A percentile compares a stretch with the other conserved stretches of the same genome.
Evolutionary conservation across 2,888 invertebrate species (phyloP).

Genomic region (Andricus curvator): DNA sequence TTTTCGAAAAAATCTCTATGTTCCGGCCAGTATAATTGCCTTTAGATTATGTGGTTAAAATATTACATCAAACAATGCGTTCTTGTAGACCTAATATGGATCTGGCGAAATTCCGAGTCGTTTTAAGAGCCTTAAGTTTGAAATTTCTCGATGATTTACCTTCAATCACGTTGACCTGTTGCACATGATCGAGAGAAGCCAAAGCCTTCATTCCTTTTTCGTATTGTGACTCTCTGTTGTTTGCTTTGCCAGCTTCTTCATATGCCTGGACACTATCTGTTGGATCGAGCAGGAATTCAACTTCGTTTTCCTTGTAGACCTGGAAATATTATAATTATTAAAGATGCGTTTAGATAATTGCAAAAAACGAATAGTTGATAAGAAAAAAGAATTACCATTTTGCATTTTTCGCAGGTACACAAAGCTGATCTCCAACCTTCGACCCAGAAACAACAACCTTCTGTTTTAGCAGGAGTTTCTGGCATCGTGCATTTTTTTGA

Average conservation of each 20-base stretch:
- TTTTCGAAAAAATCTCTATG: too few relatives aligned
- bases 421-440: slow-evolving; percentile 88
- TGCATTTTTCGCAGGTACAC: slow-evolving; percentile 85
- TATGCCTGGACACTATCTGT: slow-evolving; percentile 92
- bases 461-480: slow-evolving; percentile 60
- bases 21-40: too few relatives aligned
- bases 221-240: slow-evolving; percentile 82
- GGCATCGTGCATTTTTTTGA: slow-evolving; percentile 67
- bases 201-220: slow-evolving; percentile 89
- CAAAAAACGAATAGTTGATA: slow-evolving; percentile 68
- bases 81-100: too few relatives aligned
- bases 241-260: slow-evolving; percentile 86
- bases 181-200: slow-evolving; percentile 88
- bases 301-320: slow-evolving; percentile 85
- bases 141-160: slow-evolving; percentile 71
- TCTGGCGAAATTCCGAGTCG: too few relatives aligned
- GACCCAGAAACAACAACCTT: slow-evolving; percentile 88
- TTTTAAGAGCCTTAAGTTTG: too few relatives aligned
- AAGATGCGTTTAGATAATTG: background rate
- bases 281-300: slow-evolving; percentile 87
- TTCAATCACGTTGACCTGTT: slow-evolving; percentile 90
- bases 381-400: slow-evolving; percentile 58
- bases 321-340: slow-evolving; percentile 67
- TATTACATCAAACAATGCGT: too few relatives aligned
- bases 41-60: too few relatives aligned